Percentiles rank a stretch among this genome's conserved stretches.
phyloP scores from a whole-genome alignment of 2,888 invertebrate genomes.

The Macrophya annulata region DNA sequence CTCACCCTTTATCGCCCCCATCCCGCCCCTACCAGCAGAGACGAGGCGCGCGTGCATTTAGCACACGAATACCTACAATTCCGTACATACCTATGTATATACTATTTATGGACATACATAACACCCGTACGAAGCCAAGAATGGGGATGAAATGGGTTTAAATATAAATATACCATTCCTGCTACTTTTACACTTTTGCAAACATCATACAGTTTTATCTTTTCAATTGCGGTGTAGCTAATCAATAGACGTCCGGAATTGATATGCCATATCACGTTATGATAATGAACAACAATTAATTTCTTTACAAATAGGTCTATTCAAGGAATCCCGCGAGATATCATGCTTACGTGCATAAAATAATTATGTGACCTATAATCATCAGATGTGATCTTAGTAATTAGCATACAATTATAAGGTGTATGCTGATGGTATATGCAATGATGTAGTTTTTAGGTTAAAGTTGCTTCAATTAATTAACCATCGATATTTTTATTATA shows the following conservation, averaged over 20 bases:
- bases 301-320: background rate
- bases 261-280: background rate
- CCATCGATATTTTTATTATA: background rate
- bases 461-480: background rate
- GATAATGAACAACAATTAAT: conserved; percentile 6
- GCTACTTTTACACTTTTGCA: background rate
- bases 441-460: conserved; percentile 3
- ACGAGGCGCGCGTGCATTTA: conserved; percentile 18
- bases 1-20: conserved; percentile 61
- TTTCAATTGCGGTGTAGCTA: background rate
- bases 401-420: background rate
- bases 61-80: conserved; percentile 1
- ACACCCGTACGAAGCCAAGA: background rate
- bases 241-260: background rate
- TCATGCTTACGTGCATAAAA: background rate
- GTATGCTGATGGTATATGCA: background rate
- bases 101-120: background rate
- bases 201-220: background rate
- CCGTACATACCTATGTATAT: background rate
- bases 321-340: background rate
- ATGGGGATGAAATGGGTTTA: background rate
- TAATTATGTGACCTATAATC: background rate
- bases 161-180: background rate
- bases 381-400: background rate
- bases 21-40: conserved; percentile 38